A percentile compares a stretch with the other conserved stretches of the same genome.
phyloP scores from a whole-genome alignment of 2,797 vertebrate genomes.

The Poeciliopsis paucimaculata region DNA sequence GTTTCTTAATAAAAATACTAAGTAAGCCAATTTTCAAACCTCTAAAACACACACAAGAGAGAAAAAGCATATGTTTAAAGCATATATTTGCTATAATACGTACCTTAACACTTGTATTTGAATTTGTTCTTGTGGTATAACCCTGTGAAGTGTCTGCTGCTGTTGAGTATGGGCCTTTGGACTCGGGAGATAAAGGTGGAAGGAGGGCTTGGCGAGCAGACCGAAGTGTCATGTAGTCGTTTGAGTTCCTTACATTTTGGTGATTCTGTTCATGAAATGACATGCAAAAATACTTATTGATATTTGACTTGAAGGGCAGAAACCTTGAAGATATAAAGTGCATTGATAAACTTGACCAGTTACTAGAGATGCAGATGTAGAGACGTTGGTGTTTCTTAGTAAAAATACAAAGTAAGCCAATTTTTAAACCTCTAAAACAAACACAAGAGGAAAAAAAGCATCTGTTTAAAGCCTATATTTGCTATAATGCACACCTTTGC shows the following conservation, averaged over 20 bases:
- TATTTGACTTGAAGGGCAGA: neutral
- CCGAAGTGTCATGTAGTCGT: neutral
- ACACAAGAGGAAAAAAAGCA: neutral
- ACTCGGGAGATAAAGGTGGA: conserved; percentile 8
- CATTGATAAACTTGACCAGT: neutral
- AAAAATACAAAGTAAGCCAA: neutral
- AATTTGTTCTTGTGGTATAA: neutral
- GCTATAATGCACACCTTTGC: neutral
- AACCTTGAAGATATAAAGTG: neutral
- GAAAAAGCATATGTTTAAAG: no score
- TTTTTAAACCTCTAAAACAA: neutral
- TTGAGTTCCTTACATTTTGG: neutral
- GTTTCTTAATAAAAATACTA: no score
- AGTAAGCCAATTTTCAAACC: no score
- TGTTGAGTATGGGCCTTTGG: neutral
- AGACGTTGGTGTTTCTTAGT: neutral
- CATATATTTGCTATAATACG: neutral
- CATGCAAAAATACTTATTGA: neutral
- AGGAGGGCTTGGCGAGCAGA: conserved; percentile 34
- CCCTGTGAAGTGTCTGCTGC: fast-evolving
- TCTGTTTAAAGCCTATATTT: no score
- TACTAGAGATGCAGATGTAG: neutral
- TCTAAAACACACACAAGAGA: no score
- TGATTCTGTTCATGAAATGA: conserved; percentile 12
- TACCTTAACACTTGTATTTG: neutral